phyloP scores from a whole-genome alignment of 92 coral and sea anemone genomes.

The Phenganax marumi region DNA sequence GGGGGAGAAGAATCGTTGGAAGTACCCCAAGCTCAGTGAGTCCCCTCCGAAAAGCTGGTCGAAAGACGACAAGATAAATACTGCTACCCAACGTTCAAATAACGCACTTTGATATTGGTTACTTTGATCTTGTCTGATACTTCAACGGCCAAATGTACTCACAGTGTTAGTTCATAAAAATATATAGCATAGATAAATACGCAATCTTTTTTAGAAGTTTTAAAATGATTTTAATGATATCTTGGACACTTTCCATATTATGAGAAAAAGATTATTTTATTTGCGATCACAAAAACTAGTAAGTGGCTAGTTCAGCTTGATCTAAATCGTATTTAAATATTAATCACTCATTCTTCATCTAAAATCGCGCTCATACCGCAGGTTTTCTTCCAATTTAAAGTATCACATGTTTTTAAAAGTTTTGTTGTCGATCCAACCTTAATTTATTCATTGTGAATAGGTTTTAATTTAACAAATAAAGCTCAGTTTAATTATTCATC shows the following conservation, averaged over 20 bases:
- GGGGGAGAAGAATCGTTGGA: slow-evolving; percentile 58
- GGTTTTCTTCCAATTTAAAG: background rate
- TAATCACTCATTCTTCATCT: background rate
- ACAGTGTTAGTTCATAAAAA: background rate
- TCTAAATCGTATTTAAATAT: background rate
- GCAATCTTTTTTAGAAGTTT: slow-evolving; percentile 7
- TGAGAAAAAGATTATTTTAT: slow-evolving; percentile 7
- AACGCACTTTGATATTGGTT: too few species aligned
- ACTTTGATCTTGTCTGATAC: too few species aligned
- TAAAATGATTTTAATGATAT: slow-evolving; percentile 14
- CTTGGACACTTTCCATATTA: background rate
- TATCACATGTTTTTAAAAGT: background rate
- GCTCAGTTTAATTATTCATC: background rate
- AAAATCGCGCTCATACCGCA: background rate
- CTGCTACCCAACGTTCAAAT: background rate
- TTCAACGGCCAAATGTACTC: background rate
- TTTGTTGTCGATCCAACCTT: background rate
- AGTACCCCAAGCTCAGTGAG: slow-evolving; percentile 83
- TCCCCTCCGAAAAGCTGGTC: slow-evolving; percentile 86
- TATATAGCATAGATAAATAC: background rate
- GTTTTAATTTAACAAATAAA: slow-evolving; percentile 2
- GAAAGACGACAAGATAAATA: slow-evolving; percentile 73
- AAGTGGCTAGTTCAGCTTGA: background rate
- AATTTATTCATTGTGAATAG: background rate
- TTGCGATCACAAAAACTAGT: slow-evolving; percentile 2